phyloP scores from a whole-genome alignment of 2,888 invertebrate genomes.

The Leptarthrus brevirostris region DNA sequence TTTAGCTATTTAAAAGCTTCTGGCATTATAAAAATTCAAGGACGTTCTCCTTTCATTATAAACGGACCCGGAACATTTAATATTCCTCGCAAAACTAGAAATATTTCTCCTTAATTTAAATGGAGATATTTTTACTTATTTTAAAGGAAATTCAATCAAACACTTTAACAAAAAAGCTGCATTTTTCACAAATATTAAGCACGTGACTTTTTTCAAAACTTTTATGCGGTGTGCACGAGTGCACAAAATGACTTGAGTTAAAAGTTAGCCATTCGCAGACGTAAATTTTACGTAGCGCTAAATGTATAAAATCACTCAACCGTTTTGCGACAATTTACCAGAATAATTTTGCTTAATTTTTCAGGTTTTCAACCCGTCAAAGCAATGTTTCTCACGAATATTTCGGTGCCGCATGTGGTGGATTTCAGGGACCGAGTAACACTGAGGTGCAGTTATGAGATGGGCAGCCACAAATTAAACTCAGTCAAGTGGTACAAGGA shows the following conservation, averaged over 20 bases:
- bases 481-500: conserved; percentile 68
- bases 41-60: too few species aligned
- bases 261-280: not conserved
- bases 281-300: conserved; percentile 4
- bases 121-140: too few species aligned
- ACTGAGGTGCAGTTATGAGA: conserved; percentile 67
- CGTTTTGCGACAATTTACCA: conserved; percentile 40
- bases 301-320: conserved; percentile 45
- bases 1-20: too few species aligned
- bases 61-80: too few species aligned
- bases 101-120: too few species aligned
- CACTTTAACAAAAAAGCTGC: too few species aligned
- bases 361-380: conserved; percentile 57
- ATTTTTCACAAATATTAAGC: not conserved
- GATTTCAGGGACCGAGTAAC: conserved; percentile 66
- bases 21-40: too few species aligned
- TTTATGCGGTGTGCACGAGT: not conserved
- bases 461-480: conserved; percentile 66
- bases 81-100: too few species aligned
- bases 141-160: too few species aligned
- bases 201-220: not conserved
- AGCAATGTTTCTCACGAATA: conserved; percentile 64
- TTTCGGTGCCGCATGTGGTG: conserved; percentile 66
- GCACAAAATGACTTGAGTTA: not conserved
- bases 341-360: conserved; percentile 44